Base-by-base conservation (phyloP, 2,888 invertebrate species). In the Seira sanloemensis region DNA sequence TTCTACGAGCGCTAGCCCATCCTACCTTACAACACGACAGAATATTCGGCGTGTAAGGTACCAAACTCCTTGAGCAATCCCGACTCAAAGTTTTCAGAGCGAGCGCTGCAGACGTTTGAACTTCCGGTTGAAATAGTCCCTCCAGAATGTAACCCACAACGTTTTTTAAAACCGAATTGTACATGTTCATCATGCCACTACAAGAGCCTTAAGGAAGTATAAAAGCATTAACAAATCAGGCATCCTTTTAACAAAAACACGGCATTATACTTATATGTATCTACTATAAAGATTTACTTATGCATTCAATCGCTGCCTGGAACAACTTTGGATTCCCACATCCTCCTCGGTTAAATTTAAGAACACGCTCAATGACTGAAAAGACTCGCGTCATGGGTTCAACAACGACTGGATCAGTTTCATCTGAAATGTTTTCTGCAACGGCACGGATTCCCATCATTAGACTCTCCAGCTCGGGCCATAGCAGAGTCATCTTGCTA, bases 231-330 rank as follows among this genome's bases (percentile, higher is more conserved):
- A 7, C 37, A 16, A n/a, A n/a, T n/a, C n/a, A n/a, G n/a, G n/a
- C n/a, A n/a, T n/a, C n/a, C n/a, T n/a, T n/a, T n/a, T n/a, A n/a
- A n/a, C n/a, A n/a, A n/a, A n/a, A n/a, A n/a, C n/a, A n/a, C n/a
- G n/a, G n/a, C n/a, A n/a, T n/a, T n/a, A n/a, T n/a, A n/a, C n/a
- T n/a, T n/a, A n/a, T n/a, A n/a, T n/a, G n/a, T n/a, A n/a, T n/a
- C n/a, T n/a, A n/a, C n/a, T n/a, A 19, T 50, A 24, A 77, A 69
- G 9, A 62, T 23, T 50, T 85, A 89, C 89, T 89, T 27, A 89
- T 88, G 75, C 89, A 89, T 72, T 89, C 89, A 67, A 88, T 86
- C 18, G 89, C 89, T 21, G 87, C 87, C 74, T 88, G 88, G 46
- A 87, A 89, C 37, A 89, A 50, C 66, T 87, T 87, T 1, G 89